Evolutionary conservation across 2,797 vertebrate species (phyloP), one percentile per base, ranked within the genome.

Genomic region (Phrynocephalus guinanensis): DNA sequence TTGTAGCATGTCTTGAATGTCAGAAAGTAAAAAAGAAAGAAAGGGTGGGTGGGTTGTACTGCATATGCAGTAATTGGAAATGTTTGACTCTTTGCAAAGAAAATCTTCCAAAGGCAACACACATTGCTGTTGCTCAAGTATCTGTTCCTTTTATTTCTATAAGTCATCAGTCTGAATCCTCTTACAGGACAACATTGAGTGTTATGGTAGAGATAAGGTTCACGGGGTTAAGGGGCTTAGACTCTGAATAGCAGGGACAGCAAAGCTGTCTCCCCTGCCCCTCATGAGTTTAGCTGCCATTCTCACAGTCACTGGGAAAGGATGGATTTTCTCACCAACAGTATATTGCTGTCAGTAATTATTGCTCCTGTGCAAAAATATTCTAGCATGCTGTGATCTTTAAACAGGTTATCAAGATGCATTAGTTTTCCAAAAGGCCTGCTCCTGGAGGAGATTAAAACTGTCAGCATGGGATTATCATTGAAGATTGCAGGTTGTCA

Each of bases 1-100:
- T 87, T 83, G 48, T 26, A 78, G 24, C 63, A 11, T 71, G 52
- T 44, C 81, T 71, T 88, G 33, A 72, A 63, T 50, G 20, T 44
- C 28, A 60, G 18, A 26, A 67, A 60, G 24, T 78, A 83, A 71
- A 87, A 87, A 56, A 33, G 7, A 2, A n/a, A n/a, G 22, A 66
- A 56, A 50, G 30, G 26, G n/a, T 9, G 52, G 24, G 63, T 26
- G 26, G 1, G 52, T 79, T 70, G 4, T 30, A 13, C 13, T 75
- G 2, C 13, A 76, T 33, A 48, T 76, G 18, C 18, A 81, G 28
- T 48, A 28, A 16, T 73, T 44, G 44, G 52, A 56, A 76, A 76
- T 76, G 24, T 20, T 13, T 50, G 16, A 66, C 7, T 77, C 60
- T 67, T 8, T 8, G 3, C n/a, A 87, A 48, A 4, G 38, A 44